Percentiles rank a stretch among this genome's conserved stretches.
Evolutionary conservation across 2,888 invertebrate genomes (phyloP).

Genomic region (Mactromeris polynyma): DNA sequence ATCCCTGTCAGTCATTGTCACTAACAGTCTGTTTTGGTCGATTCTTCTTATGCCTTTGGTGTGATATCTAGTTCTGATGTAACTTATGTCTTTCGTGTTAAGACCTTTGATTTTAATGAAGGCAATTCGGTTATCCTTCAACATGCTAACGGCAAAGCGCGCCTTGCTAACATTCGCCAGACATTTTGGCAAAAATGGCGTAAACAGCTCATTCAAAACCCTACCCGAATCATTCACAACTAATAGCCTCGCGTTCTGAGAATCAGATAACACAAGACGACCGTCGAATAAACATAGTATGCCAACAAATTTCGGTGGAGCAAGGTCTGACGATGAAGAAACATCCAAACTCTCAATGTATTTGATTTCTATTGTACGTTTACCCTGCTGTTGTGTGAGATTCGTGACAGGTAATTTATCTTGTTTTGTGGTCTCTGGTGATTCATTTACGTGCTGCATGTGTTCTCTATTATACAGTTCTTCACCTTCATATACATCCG

Average conservation of each 20-base stretch:
- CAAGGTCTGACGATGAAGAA: not conserved
- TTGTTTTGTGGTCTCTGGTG: not conserved
- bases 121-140: not conserved
- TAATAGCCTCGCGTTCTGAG: not conserved
- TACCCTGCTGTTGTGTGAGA: not conserved
- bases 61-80: not conserved
- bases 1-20: not conserved
- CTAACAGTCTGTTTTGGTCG: not conserved
- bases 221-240: not conserved
- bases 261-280: constrained; percentile 23
- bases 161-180: not conserved
- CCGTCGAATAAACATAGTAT: constrained; percentile 11
- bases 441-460: not conserved
- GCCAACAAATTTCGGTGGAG: not conserved
- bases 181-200: not conserved
- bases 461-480: not conserved
- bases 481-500: not conserved
- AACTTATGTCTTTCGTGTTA: not conserved
- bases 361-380: not conserved
- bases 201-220: not conserved
- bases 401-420: not conserved
- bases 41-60: not conserved
- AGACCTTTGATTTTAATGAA: not conserved
- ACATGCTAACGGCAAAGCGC: not conserved
- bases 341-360: not conserved